These are phyloP conservation scores for Xiphophorus birchmanni DNA, from an alignment of 2,797 vertebrate genomes.

Conservation along the genomic window DNA sequence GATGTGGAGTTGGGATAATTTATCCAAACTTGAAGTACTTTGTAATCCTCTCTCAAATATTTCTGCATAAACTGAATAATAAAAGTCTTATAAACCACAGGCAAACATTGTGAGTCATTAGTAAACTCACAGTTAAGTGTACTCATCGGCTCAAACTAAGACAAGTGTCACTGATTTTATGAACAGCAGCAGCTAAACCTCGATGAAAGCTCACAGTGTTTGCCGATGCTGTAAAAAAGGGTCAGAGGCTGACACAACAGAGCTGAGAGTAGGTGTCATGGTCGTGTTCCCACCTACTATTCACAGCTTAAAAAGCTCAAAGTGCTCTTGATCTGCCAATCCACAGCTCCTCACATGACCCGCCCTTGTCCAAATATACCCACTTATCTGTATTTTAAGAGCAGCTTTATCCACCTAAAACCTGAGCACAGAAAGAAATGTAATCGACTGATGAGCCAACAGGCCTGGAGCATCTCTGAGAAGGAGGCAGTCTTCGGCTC, in stretches of 20 bases:
- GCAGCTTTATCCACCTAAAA: constrained; percentile 26
- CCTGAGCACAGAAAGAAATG: background rate
- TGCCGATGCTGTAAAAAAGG: constrained; percentile 43
- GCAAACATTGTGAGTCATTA: background rate
- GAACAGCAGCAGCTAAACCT: constrained; percentile 16
- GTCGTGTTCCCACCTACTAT: constrained; percentile 54
- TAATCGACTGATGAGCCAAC: constrained; percentile 31
- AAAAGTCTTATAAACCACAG: background rate
- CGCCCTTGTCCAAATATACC: constrained; percentile 42
- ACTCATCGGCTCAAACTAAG: background rate
- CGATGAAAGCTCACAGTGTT: constrained; percentile 6
- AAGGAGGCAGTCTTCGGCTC: background rate
- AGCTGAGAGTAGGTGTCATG: constrained; percentile 45
- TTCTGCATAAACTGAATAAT: background rate
- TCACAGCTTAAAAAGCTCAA: constrained; percentile 49
- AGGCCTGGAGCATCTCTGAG: background rate
- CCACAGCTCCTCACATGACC: constrained; percentile 28
- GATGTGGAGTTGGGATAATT: background rate
- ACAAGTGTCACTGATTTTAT: constrained; percentile 1
- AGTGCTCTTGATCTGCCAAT: constrained; percentile 51
- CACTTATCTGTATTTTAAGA: constrained; percentile 17
- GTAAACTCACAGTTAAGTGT: background rate
- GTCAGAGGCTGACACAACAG: constrained; percentile 35
- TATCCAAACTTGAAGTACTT: background rate
- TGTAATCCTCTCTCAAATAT: background rate